These are phyloP conservation scores for Nyctibius grandis DNA, from an alignment of 2,797 vertebrate genomes.

Conservation along the genomic window DNA sequence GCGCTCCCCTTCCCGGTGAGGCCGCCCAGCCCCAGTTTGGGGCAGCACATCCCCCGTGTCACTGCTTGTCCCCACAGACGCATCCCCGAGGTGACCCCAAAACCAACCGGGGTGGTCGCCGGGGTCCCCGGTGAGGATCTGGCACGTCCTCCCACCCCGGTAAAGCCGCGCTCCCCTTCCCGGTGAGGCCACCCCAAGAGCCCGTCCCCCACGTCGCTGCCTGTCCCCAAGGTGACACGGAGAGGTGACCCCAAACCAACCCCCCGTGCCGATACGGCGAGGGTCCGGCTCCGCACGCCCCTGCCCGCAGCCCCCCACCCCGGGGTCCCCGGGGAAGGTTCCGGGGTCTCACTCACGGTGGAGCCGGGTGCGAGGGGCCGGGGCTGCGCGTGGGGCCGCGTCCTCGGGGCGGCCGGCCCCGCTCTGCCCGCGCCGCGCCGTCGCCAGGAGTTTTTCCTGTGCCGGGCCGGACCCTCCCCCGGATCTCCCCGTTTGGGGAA, in stretches of 20 bases:
- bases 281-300: neutral
- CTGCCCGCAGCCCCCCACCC: neutral
- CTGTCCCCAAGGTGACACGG: neutral
- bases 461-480: neutral
- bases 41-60: too few species aligned
- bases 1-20: neutral
- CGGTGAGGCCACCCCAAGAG: too few species aligned
- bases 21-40: too few species aligned
- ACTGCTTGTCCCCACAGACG: too few species aligned
- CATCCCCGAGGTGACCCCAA: too few species aligned
- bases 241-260: neutral
- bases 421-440: neutral
- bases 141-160: neutral
- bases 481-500: slow-evolving; percentile 16
- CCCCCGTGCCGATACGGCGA: rapidly evolving
- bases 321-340: neutral
- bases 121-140: too few species aligned
- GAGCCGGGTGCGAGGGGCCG: neutral
- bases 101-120: too few species aligned
- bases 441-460: slow-evolving; percentile 35
- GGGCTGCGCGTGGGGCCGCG: neutral
- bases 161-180: neutral
- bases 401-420: neutral
- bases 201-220: too few species aligned
- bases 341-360: neutral